Conservation (phyloP, 2,113 vertebrate genomes). For the Vulpes lagopus region DNA sequence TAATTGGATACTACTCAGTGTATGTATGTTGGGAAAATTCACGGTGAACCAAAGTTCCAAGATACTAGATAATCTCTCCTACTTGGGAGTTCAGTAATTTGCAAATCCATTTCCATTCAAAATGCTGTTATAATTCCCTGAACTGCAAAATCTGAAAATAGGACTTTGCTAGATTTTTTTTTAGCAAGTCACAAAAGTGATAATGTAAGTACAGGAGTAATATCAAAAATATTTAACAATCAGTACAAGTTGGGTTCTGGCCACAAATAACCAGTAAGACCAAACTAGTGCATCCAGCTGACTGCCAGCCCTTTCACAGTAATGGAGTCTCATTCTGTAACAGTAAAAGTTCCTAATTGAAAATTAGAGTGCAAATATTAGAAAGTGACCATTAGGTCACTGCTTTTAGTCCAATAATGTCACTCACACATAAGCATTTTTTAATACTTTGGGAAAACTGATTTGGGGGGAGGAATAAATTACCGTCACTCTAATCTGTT, state of each 20-base stretch:
- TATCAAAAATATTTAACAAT: constrained; percentile 28
- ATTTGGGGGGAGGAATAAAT: neutral
- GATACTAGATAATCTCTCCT: neutral
- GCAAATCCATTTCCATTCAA: neutral
- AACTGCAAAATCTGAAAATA: neutral
- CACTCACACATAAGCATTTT: neutral
- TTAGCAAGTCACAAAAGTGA: neutral
- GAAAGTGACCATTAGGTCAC: neutral
- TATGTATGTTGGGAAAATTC: neutral
- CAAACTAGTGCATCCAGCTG: neutral
- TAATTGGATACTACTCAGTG: neutral
- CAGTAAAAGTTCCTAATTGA: neutral
- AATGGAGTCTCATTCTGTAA: neutral
- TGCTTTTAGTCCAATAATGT: neutral
- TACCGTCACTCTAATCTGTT: neutral
- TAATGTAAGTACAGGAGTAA: neutral
- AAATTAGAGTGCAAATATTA: neutral
- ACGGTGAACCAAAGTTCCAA: neutral
- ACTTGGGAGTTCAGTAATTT: neutral
- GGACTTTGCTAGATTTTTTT: neutral
- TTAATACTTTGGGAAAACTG: neutral
- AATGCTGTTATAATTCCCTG: neutral
- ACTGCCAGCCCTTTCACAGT: neutral
- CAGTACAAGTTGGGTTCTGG: neutral
- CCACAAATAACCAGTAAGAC: neutral